Percentiles rank a stretch among this genome's conserved stretches.
These are phyloP conservation scores for Mallotus villosus DNA, from an alignment of 2,797 vertebrate genomes.

Conservation along the genomic window DNA sequence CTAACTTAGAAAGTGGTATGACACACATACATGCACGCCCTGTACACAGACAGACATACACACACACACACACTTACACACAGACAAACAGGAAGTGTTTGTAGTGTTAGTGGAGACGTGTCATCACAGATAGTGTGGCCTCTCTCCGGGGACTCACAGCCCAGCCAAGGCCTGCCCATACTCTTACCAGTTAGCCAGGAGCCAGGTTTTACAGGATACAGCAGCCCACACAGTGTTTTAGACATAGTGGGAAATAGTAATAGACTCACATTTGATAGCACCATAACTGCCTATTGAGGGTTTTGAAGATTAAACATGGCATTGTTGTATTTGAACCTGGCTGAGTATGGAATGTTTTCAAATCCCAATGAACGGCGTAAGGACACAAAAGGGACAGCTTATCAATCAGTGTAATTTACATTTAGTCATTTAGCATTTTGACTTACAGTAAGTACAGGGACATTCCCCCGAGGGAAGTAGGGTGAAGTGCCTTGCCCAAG, in stretches of 20 bases:
- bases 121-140: slow-evolving; percentile 53
- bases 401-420: slow-evolving; percentile 16
- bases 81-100: slow-evolving; percentile 56
- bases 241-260: no score
- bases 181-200: no score
- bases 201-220: no score
- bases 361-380: background rate
- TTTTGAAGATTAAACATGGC: no score
- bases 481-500: no score
- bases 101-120: slow-evolving; percentile 47
- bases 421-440: no score
- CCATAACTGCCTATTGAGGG: no score
- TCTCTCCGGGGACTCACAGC: slow-evolving; percentile 48
- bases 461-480: no score
- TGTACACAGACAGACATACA: slow-evolving; percentile 45
- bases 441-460: no score
- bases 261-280: no score
- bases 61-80: slow-evolving; percentile 15
- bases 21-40: background rate
- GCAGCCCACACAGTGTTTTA: background rate
- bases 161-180: slow-evolving; percentile 50
- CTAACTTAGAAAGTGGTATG: slow-evolving; percentile 28
- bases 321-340: no score
- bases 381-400: background rate
- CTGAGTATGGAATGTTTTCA: no score